Evolutionary conservation across 2,113 vertebrate species (phyloP).

Genomic region (Oryzias javanicus): DNA sequence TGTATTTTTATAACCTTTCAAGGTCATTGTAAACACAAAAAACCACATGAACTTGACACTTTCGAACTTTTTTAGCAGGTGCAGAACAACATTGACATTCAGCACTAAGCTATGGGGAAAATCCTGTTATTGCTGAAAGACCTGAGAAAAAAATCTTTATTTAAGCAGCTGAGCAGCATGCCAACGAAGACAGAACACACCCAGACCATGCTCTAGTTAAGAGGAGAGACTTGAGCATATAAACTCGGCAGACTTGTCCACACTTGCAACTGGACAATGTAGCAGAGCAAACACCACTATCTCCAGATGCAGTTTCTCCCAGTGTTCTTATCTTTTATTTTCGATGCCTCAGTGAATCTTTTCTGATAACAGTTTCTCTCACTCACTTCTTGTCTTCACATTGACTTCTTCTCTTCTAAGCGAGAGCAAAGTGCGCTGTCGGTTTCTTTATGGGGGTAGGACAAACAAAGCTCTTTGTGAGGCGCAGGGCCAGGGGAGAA

Average conservation of each 20-base stretch:
- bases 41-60: neutral
- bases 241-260: conserved; percentile 20
- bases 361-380: conserved; percentile 7
- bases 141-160: conserved; percentile 17
- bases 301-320: neutral
- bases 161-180: conserved; percentile 16
- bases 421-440: neutral
- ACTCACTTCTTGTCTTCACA: conserved; percentile 22
- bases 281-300: conserved; percentile 1
- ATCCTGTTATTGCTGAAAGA: conserved; percentile 14
- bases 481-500: neutral
- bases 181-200: conserved; percentile 42
- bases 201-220: conserved; percentile 20
- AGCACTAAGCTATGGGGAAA: neutral
- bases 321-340: conserved; percentile 2
- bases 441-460: conserved; percentile 18
- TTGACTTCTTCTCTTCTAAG: conserved; percentile 6
- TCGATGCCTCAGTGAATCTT: neutral
- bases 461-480: conserved; percentile 41
- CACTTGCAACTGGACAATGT: conserved; percentile 16
- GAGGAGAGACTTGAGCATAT: neutral
- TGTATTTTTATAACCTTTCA: no score
- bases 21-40: neutral
- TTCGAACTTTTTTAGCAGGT: neutral
- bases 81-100: neutral